Evolutionary conservation across 2,113 vertebrate species (phyloP).

Genomic region (Stegastes partitus): DNA sequence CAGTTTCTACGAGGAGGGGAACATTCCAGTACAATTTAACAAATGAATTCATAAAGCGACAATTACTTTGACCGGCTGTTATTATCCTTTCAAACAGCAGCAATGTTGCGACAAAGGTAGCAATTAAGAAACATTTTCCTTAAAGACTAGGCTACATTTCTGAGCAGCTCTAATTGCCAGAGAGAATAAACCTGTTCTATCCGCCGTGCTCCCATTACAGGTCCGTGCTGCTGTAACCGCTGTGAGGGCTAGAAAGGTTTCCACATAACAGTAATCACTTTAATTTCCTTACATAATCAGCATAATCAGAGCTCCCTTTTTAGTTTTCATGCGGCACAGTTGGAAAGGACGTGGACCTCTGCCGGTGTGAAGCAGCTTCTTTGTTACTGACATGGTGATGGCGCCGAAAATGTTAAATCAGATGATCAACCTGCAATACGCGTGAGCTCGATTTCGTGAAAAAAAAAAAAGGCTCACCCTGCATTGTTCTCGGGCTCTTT

Average conservation of each 20-base stretch:
- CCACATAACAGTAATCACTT: constrained; percentile 60
- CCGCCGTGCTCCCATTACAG: constrained; percentile 54
- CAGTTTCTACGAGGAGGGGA: constrained; percentile 47
- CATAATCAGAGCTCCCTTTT: constrained; percentile 44
- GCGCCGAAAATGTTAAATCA: not conserved
- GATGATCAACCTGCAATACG: not conserved
- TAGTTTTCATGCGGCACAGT: constrained; percentile 29
- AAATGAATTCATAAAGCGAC: constrained; percentile 72
- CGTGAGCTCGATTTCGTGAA: not conserved
- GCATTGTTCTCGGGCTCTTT: constrained; percentile 51
- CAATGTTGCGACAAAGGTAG: constrained; percentile 72
- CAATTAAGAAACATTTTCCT: constrained; percentile 73
- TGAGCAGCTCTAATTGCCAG: constrained; percentile 74
- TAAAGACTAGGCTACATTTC: constrained; percentile 64
- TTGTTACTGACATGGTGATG: constrained; percentile 9
- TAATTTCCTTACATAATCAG: constrained; percentile 57
- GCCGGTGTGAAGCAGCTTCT: constrained; percentile 12
- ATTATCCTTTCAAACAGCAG: constrained; percentile 77
- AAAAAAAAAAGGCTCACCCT: constrained; percentile 5
- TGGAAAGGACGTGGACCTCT: constrained; percentile 8
- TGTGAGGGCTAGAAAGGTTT: constrained; percentile 55
- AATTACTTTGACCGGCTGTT: constrained; percentile 71
- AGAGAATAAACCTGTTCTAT: constrained; percentile 63
- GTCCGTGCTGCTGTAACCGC: constrained; percentile 34
- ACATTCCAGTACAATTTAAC: constrained; percentile 48